Conservation (phyloP, 1,140 invertebrate species). For the Sipha flava region DNA sequence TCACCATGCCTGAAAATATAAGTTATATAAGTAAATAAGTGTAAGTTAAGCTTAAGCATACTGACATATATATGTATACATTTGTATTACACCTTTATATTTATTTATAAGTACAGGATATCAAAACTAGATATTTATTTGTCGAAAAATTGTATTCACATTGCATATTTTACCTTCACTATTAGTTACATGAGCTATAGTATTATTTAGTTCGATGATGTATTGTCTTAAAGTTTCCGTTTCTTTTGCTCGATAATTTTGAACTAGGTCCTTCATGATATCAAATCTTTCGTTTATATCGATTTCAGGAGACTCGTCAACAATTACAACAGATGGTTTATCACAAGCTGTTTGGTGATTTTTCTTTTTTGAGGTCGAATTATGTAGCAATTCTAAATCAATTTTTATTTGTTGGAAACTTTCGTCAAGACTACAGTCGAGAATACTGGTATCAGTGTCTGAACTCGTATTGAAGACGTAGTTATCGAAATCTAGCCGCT, state of each 20-base stretch:
- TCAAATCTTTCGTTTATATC: not conserved
- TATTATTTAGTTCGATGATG: not conserved
- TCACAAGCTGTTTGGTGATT: not conserved
- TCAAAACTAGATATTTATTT: not conserved
- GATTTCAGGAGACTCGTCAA: not conserved
- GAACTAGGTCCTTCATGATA: not conserved
- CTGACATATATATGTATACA: too few species aligned
- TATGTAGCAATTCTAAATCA: not conserved
- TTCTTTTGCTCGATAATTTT: not conserved
- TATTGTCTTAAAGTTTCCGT: not conserved
- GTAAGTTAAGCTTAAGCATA: too few species aligned
- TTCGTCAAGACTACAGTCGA: not conserved
- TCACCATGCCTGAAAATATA: constrained; percentile 47
- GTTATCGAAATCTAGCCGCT: not conserved
- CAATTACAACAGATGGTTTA: not conserved
- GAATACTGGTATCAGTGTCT: not conserved
- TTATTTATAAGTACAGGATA: not conserved
- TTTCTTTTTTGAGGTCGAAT: not conserved
- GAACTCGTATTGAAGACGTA: not conserved
- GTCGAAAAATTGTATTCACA: not conserved
- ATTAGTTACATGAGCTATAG: not conserved
- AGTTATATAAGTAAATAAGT: too few species aligned
- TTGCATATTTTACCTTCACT: not conserved
- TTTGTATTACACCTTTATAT: too few species aligned
- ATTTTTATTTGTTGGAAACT: not conserved